Conservation (phyloP, 2,888 invertebrate genomes). For the Listrodromus nycthemerus region DNA sequence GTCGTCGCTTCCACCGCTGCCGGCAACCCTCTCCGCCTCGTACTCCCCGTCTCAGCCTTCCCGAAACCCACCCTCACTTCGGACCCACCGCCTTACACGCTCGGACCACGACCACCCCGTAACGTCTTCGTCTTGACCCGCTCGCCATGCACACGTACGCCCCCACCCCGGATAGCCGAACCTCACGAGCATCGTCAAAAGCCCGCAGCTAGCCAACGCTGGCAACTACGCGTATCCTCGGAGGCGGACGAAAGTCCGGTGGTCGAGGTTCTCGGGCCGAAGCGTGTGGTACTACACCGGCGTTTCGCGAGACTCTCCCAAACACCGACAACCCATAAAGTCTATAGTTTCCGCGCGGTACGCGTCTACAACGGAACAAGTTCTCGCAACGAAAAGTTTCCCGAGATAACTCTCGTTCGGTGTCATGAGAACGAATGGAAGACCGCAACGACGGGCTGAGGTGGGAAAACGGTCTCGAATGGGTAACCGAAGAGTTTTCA, state of each 20-base stretch:
- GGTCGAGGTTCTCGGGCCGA: neutral
- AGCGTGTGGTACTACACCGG: slow-evolving; percentile 8
- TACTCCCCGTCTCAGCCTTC: slow-evolving; percentile 53
- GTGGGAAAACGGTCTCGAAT: slow-evolving; percentile 9
- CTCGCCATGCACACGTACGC: slow-evolving; percentile 50
- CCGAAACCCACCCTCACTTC: too few relatives aligned
- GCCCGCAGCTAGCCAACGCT: slow-evolving; percentile 33
- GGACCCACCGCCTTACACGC: slow-evolving; percentile 47
- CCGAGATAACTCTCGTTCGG: slow-evolving; percentile 1
- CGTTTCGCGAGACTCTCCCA: slow-evolving; percentile 2
- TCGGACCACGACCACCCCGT: slow-evolving; percentile 43
- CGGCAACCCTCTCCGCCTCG: slow-evolving; percentile 58
- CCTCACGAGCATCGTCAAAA: slow-evolving; percentile 56
- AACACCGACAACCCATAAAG: slow-evolving; percentile 5
- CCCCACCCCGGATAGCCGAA: slow-evolving; percentile 44
- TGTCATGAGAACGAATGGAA: slow-evolving; percentile 15
- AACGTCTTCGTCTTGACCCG: slow-evolving; percentile 51
- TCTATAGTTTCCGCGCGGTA: neutral
- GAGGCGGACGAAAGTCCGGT: neutral
- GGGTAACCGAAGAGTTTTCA: slow-evolving; percentile 20
- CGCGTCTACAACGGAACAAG: slow-evolving; percentile 9
- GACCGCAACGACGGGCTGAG: neutral
- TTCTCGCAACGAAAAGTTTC: slow-evolving; percentile 45
- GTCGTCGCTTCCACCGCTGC: slow-evolving; percentile 48
- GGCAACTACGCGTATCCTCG: slow-evolving; percentile 14